These are phyloP conservation scores for Lepidurus arcticus DNA, from an alignment of 1,140 invertebrate genomes.

Conservation along the genomic window DNA sequence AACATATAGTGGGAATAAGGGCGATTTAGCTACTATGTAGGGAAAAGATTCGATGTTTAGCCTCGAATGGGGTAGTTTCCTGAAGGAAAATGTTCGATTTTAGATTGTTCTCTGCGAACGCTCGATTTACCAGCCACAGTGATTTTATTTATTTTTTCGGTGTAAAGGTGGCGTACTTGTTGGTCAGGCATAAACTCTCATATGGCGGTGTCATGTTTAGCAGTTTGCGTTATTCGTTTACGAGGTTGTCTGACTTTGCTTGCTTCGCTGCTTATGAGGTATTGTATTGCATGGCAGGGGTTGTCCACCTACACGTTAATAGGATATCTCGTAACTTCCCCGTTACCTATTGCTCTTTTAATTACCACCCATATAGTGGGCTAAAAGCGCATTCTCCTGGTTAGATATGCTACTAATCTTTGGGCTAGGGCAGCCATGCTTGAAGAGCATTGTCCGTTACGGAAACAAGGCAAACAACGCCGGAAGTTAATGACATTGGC, in stretches of 20 bases:
- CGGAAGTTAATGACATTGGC: slow-evolving; percentile 21
- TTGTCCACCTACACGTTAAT: background rate
- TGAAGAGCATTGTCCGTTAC: slow-evolving; percentile 8
- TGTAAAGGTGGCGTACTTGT: no score
- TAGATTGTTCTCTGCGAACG: no score
- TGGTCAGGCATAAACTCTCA: no score
- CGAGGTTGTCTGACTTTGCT: background rate
- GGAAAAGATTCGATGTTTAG: no score
- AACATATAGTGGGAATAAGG: no score
- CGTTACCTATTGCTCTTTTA: background rate
- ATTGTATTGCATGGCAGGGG: background rate
- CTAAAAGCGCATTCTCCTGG: background rate
- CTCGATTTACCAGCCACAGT: no score
- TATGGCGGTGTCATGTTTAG: background rate
- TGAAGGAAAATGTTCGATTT: no score
- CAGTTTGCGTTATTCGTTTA: background rate
- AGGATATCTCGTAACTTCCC: background rate
- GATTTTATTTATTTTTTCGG: no score
- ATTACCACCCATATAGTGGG: background rate
- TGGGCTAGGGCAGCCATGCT: background rate
- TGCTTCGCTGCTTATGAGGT: background rate
- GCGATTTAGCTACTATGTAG: no score
- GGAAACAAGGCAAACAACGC: background rate
- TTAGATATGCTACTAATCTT: background rate
- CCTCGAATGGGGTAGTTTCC: no score